phyloP scores from a whole-genome alignment of 2,113 vertebrate genomes.

The Apodemus speciosus region DNA sequence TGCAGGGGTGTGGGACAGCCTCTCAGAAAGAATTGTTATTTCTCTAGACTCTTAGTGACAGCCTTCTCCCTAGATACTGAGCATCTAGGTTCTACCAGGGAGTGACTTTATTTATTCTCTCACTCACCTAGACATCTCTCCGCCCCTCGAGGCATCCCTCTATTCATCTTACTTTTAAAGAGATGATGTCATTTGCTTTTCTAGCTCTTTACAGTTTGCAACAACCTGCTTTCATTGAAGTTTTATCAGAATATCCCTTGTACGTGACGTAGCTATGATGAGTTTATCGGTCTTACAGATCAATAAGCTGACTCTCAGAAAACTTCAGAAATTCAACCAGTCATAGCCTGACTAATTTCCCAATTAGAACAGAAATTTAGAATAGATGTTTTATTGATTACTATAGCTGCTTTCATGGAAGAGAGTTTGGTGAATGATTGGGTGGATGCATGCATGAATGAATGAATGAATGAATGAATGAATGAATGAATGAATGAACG shows the following conservation, averaged over 20 bases:
- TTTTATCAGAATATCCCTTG: not conserved
- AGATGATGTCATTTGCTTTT: not conserved
- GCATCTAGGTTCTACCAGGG: not conserved
- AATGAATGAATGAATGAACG: not conserved
- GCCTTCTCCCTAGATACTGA: not conserved
- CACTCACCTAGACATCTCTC: not conserved
- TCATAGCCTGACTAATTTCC: not conserved
- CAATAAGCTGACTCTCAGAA: not conserved
- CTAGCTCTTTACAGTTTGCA: not conserved
- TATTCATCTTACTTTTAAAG: not conserved
- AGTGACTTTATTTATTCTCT: not conserved
- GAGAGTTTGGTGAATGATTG: not conserved
- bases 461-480: not conserved
- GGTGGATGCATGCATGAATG: not conserved
- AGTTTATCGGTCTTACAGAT: not conserved
- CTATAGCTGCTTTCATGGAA: not conserved
- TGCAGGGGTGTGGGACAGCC: not conserved
- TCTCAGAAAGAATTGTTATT: not conserved
- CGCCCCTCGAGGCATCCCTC: not conserved
- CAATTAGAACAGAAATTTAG: not conserved
- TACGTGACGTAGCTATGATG: not conserved
- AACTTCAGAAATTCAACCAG: not conserved
- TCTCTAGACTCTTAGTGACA: not conserved
- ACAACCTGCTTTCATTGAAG: not conserved
- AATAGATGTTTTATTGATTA: not conserved